A percentile compares a stretch with the other conserved stretches of the same genome.
Conservation (phyloP, 2,888 invertebrate genomes). For the Morpho deidamia region DNA sequence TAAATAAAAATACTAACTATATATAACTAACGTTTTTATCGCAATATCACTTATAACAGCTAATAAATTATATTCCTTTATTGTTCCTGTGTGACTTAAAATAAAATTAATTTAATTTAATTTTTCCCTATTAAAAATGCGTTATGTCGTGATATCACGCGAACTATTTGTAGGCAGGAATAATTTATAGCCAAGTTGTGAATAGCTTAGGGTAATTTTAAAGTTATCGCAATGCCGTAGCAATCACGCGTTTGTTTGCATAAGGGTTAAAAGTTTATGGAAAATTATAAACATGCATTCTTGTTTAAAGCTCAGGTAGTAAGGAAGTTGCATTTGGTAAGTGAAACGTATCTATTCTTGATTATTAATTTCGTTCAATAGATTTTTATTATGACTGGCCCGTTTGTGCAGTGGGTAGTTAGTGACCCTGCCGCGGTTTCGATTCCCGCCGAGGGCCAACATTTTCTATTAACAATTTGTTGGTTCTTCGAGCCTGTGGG, state of each 20-base stretch:
- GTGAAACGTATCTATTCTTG: no score
- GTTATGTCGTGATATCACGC: conserved; percentile 21
- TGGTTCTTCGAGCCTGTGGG: no score
- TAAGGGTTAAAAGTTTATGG: neutral
- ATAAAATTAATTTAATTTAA: conserved; percentile 19
- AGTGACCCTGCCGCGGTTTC: no score
- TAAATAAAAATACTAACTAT: no score
- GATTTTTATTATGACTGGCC: no score
- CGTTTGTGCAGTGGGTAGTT: no score
- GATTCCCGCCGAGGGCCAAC: no score
- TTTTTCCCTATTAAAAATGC: conserved; percentile 14
- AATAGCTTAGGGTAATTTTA: conserved; percentile 15
- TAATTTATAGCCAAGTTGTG: conserved; percentile 18
- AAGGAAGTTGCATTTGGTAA: no score
- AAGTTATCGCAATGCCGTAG: conserved; percentile 8
- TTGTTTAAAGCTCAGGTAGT: neutral
- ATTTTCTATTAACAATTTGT: no score
- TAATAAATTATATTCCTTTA: conserved; percentile 6
- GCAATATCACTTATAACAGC: neutral
- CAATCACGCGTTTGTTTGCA: conserved; percentile 4
- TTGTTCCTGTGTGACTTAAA: conserved; percentile 8
- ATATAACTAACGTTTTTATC: neutral
- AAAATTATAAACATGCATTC: neutral
- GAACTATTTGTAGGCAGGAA: conserved; percentile 14
- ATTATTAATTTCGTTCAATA: no score